A percentile compares a stretch with the other conserved stretches of the same genome.
Evolutionary conservation across 2,113 vertebrate species (phyloP).

Genomic region (Mesembrinibis cayennensis): DNA sequence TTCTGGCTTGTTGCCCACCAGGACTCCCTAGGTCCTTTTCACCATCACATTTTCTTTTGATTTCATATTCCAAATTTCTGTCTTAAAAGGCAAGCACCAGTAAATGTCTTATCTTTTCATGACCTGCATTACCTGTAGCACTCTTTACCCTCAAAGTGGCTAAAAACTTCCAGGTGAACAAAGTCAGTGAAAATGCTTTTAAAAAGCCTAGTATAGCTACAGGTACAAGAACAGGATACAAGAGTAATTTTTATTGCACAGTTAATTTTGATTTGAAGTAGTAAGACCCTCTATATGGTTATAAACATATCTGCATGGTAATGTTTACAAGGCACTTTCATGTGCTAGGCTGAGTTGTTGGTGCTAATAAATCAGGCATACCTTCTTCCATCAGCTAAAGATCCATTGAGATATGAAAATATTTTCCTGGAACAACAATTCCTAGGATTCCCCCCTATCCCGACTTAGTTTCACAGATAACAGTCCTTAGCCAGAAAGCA

Average conservation of each 20-base stretch:
- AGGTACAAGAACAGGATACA: background rate
- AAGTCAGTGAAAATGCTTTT: background rate
- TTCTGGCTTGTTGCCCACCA: background rate
- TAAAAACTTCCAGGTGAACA: background rate
- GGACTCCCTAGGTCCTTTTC: background rate
- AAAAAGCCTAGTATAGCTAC: background rate
- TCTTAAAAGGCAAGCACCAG: background rate
- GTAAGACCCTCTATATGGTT: background rate
- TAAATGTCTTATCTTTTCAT: background rate
- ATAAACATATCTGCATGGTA: background rate
- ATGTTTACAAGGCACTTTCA: background rate
- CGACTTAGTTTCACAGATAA: background rate
- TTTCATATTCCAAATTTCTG: background rate
- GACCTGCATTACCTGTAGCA: background rate
- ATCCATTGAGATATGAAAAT: background rate
- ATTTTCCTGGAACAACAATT: background rate
- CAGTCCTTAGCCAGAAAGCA: background rate
- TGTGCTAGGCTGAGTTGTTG: background rate
- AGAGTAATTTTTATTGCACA: background rate
- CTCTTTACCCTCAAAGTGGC: background rate
- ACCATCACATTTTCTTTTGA: background rate
- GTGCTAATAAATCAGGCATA: background rate
- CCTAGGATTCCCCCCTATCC: background rate
- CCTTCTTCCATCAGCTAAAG: background rate
- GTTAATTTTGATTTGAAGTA: background rate